Percentiles rank a stretch among this genome's conserved stretches.
Conservation (phyloP, 2,113 vertebrate genomes). For the Panthera uncia region DNA sequence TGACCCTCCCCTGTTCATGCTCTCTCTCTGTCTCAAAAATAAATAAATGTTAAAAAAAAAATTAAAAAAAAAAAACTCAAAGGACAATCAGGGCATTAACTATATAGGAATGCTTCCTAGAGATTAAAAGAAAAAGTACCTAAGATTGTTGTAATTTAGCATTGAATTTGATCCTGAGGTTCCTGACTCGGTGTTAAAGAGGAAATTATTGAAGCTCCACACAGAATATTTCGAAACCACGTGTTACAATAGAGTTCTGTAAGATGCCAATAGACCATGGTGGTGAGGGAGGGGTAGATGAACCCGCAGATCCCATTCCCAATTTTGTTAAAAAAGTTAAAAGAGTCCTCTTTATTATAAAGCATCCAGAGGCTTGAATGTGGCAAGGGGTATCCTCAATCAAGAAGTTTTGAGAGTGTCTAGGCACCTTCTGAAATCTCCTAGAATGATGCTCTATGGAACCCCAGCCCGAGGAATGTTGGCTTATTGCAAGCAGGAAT, state of each 20-base stretch:
- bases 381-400: not conserved
- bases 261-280: too few species aligned
- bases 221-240: not conserved
- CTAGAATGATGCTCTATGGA: not conserved
- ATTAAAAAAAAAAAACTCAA: not conserved
- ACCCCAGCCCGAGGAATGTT: not conserved
- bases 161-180: not conserved
- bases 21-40: too few species aligned
- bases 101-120: not conserved
- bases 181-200: not conserved
- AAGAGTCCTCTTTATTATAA: not conserved
- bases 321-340: not conserved
- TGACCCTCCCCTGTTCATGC: too few species aligned
- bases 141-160: not conserved
- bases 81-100: not conserved
- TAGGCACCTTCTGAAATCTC: not conserved
- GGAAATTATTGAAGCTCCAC: not conserved
- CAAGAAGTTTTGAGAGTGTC: not conserved
- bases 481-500: rapidly evolving
- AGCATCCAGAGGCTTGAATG: not conserved
- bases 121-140: not conserved
- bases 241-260: not conserved
- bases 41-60: too few species aligned
- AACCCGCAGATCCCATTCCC: not conserved
- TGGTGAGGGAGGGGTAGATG: not conserved